Base-by-base conservation (phyloP, 2,888 invertebrate genomes). In the Charanyca ferruginea region DNA sequence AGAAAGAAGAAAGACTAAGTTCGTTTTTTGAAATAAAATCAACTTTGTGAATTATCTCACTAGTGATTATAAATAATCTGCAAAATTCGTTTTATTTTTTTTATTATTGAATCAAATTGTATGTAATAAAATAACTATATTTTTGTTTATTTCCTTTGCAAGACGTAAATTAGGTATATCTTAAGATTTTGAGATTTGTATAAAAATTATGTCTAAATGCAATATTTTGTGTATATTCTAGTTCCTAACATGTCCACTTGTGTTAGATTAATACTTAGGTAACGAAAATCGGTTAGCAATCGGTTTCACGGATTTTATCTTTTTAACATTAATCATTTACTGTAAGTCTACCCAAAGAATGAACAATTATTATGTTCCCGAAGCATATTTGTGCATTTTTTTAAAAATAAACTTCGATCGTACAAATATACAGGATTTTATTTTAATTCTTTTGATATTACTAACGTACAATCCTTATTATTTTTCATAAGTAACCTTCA, bases 381-480 rank as follows among this genome's bases (percentile, higher is more conserved):
- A 64, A 77, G 79, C 81, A 85, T 83, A 85, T 84, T 81, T 84
- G 81, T 88, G 87, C 86, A 83, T 82, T 85, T 85, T 84, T 80
- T 81, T n/a, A n/a, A n/a, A n/a, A 80, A 80, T 81, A 81, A 82
- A 81, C 44, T 73, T 59, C 42, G 70, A 77, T 70, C 66, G 70
- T 79, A 79, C 28, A 65, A 66, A 44, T 52, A 49, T 22, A 54
- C 45, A 55, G 53, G 49, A 49, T 47, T 49, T 81, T 65, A 75
- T 79, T 82, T 82, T 49, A 78, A 78, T 62, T 59, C 47, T 25
- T 63, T 59, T 4, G 13, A 42, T 52, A 4, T 45, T 66, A 75
- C 79, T 75, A 75, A 75, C 79, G 62, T 2, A 65, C 51, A 53
- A 58, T 66, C 73, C 66, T 20, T 48, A 18, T 9, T 25, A 1